Conservation (phyloP, 2,113 vertebrate genomes). For the Etheostoma cragini region DNA sequence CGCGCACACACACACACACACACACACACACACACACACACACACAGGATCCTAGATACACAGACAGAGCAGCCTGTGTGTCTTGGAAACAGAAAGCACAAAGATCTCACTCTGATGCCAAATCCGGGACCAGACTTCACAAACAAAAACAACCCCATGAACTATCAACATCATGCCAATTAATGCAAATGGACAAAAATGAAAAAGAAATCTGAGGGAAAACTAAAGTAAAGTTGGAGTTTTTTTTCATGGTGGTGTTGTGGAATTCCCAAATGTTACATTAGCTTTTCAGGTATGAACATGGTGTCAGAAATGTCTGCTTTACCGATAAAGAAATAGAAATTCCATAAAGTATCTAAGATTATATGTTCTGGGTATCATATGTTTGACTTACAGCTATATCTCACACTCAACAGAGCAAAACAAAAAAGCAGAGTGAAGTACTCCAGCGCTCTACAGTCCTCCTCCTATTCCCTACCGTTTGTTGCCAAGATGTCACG, state of each 20-base stretch:
- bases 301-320: not conserved
- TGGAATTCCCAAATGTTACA: not conserved
- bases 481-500: constrained; percentile 76
- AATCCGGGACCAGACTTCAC: not conserved
- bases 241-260: not conserved
- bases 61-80: constrained; percentile 34
- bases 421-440: not conserved
- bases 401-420: not conserved
- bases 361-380: not conserved
- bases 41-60: constrained; percentile 25
- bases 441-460: not conserved
- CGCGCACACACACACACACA: not conserved
- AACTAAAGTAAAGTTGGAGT: not conserved
- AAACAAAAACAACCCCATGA: not conserved
- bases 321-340: not conserved
- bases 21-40: not conserved
- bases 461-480: constrained; percentile 76
- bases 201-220: not conserved
- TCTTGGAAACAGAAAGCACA: constrained; percentile 46
- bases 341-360: not conserved
- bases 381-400: not conserved
- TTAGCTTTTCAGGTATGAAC: not conserved
- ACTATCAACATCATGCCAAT: not conserved
- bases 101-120: constrained; percentile 22
- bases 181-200: not conserved